Evolutionary conservation across 2,888 invertebrate species (phyloP).

Genomic region (Drosophila paranaensis): DNA sequence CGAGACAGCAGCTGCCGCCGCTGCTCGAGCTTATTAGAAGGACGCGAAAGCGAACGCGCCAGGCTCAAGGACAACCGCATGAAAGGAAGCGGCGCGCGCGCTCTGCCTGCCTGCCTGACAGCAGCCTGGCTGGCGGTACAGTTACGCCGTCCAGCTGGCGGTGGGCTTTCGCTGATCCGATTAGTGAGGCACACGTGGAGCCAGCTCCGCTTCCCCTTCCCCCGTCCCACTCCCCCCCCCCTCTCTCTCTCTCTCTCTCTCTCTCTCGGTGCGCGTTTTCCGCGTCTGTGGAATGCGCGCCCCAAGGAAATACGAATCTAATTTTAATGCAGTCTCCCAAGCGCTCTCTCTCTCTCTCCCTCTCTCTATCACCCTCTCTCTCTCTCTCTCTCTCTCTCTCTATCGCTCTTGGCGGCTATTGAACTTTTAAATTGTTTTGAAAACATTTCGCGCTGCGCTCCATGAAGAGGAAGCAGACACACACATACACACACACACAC

Average conservation of each 20-base stretch:
- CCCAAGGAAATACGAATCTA: slow-evolving; percentile 41
- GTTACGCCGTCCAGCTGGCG: slow-evolving; percentile 39
- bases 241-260: background rate
- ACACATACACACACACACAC: slow-evolving; percentile 9
- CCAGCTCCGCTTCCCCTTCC: too few relatives aligned
- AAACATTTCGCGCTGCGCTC: slow-evolving; percentile 44
- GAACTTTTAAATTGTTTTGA: slow-evolving; percentile 69
- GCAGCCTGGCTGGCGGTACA: slow-evolving; percentile 29
- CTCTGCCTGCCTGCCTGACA: background rate
- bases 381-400: background rate
- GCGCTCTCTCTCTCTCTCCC: slow-evolving; percentile 2
- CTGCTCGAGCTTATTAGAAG: slow-evolving; percentile 55
- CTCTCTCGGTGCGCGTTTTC: slow-evolving; percentile 17
- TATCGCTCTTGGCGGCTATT: slow-evolving; percentile 50
- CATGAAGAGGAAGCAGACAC: slow-evolving; percentile 23
- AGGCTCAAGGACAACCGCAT: slow-evolving; percentile 60
- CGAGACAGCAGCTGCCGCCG: slow-evolving; percentile 9
- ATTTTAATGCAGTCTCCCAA: slow-evolving; percentile 33
- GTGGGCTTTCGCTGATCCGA: slow-evolving; percentile 28
- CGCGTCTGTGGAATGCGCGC: slow-evolving; percentile 51
- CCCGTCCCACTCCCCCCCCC: background rate
- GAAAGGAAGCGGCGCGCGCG: slow-evolving; percentile 13
- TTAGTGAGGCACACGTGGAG: slow-evolving; percentile 4
- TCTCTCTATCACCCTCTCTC: background rate
- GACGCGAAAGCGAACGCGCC: slow-evolving; percentile 42